These are phyloP conservation scores for Oxytorus armatus DNA, from an alignment of 2,888 invertebrate genomes.

Conservation along the genomic window DNA sequence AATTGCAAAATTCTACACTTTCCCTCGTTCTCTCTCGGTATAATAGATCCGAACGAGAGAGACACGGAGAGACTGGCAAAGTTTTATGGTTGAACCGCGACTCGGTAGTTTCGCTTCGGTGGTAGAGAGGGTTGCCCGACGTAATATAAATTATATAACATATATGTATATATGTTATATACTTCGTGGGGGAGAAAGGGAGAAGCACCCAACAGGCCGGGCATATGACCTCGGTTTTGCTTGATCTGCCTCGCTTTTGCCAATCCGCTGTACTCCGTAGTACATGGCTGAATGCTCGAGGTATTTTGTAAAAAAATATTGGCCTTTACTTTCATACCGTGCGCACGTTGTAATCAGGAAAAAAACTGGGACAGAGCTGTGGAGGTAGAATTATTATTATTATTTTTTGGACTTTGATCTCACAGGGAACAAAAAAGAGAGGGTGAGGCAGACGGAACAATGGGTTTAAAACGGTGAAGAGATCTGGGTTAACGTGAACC, in stretches of 20 bases:
- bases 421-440: neutral
- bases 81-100: slow-evolving; percentile 33
- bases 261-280: neutral
- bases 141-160: slow-evolving; percentile 56
- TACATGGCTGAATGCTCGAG: slow-evolving; percentile 36
- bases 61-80: slow-evolving; percentile 18
- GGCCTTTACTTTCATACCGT: slow-evolving; percentile 26
- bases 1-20: slow-evolving; percentile 29
- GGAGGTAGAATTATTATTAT: neutral
- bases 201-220: slow-evolving; percentile 11
- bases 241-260: slow-evolving; percentile 4
- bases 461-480: neutral
- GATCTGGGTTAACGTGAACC: neutral
- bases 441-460: neutral
- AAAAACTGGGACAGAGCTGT: neutral
- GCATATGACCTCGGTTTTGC: slow-evolving; percentile 32
- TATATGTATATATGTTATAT: too few species aligned
- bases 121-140: slow-evolving; percentile 28
- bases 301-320: slow-evolving; percentile 39
- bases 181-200: too few species aligned
- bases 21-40: neutral
- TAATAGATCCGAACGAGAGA: slow-evolving; percentile 2
- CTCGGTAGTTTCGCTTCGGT: slow-evolving; percentile 16
- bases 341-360: slow-evolving; percentile 5
- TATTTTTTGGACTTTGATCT: slow-evolving; percentile 26